Percentiles rank a stretch among this genome's conserved stretches.
Conservation (phyloP, 2,888 invertebrate species). For the Gandaritis pyraliata region DNA sequence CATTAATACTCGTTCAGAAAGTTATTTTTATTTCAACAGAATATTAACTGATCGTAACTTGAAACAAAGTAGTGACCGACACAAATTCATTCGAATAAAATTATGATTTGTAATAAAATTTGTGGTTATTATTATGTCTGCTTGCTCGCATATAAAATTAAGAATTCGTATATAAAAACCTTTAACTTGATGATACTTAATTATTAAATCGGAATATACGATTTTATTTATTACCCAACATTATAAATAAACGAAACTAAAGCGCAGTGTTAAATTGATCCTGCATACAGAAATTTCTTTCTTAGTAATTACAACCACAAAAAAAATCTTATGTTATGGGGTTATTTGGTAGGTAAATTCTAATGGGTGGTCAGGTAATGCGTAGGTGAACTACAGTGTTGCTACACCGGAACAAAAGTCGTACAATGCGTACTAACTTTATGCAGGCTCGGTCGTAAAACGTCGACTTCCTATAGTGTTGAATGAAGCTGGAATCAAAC, state of each 20-base stretch:
- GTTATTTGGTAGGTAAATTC: too few species aligned
- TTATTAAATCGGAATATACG: too few species aligned
- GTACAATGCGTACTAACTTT: not conserved
- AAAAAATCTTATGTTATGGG: too few species aligned
- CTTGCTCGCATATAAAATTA: not conserved
- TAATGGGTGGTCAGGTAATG: too few species aligned
- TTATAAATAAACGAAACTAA: too few species aligned
- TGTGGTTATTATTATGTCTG: slow-evolving; percentile 26
- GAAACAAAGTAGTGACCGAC: slow-evolving; percentile 47
- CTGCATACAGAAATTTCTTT: too few species aligned
- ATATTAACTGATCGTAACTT: slow-evolving; percentile 55
- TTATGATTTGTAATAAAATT: slow-evolving; percentile 36
- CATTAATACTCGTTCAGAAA: slow-evolving; percentile 60
- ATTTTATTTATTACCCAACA: too few species aligned
- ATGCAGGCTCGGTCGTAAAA: slow-evolving; percentile 29
- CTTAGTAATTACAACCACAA: too few species aligned
- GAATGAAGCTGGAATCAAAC: slow-evolving; percentile 43
- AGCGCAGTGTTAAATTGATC: too few species aligned
- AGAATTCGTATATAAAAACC: too few species aligned
- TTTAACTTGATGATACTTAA: not conserved
- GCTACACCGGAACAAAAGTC: not conserved
- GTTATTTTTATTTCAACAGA: slow-evolving; percentile 60
- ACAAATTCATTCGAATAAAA: slow-evolving; percentile 33
- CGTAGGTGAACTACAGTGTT: not conserved
- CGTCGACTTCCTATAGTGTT: slow-evolving; percentile 45